Percentiles rank a stretch among this genome's conserved stretches.
Evolutionary conservation across 2,113 vertebrate species (phyloP).

Genomic region (Anguilla japonica): DNA sequence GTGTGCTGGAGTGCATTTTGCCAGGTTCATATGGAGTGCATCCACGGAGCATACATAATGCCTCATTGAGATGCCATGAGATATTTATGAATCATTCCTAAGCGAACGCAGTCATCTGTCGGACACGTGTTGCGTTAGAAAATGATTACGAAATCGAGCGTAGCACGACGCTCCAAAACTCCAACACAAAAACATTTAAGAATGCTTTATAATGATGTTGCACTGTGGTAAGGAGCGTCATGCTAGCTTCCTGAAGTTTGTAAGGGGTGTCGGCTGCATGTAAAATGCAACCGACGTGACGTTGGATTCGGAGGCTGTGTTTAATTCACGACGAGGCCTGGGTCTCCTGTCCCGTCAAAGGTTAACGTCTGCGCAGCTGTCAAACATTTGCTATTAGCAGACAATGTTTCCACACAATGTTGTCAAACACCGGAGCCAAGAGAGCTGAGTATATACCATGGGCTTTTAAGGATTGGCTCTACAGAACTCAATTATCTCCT

Average conservation of each 20-base stretch:
- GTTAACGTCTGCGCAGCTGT: not conserved
- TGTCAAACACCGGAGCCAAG: not conserved
- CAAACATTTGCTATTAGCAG: not conserved
- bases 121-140: not conserved
- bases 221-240: not conserved
- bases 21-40: too few relatives aligned
- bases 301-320: not conserved
- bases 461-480: slow-evolving; percentile 3
- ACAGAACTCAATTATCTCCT: slow-evolving; percentile 3
- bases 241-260: not conserved
- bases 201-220: not conserved
- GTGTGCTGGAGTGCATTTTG: too few relatives aligned
- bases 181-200: not conserved
- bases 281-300: not conserved
- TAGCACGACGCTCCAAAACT: not conserved
- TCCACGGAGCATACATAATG: not conserved
- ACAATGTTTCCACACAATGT: not conserved
- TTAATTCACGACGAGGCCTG: not conserved
- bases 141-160: not conserved
- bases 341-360: not conserved
- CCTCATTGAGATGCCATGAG: not conserved
- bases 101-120: not conserved
- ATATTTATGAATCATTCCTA: not conserved
- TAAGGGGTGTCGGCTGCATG: not conserved
- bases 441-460: not conserved